These are phyloP conservation scores for Marmota monax DNA, from an alignment of 2,113 vertebrate genomes.

Conservation along the genomic window DNA sequence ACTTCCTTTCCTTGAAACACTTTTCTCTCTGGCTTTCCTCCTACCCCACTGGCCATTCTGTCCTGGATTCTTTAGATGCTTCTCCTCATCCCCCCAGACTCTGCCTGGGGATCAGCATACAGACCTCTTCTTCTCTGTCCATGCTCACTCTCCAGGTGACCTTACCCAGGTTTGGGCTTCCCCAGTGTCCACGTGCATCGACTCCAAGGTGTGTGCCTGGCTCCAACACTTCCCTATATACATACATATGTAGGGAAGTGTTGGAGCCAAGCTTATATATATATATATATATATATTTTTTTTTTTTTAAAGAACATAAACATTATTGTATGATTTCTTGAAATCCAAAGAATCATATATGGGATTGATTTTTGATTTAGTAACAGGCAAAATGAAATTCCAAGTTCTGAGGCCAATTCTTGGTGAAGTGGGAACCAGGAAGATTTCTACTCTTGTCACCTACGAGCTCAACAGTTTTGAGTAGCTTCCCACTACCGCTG, in stretches of 20 bases:
- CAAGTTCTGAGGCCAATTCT: not conserved
- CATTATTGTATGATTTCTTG: not conserved
- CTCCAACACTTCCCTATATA: no score
- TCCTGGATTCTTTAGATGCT: not conserved
- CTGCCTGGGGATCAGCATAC: not conserved
- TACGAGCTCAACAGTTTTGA: not conserved
- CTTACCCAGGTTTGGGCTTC: not conserved
- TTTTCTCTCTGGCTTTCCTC: not conserved
- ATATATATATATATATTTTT: no score
- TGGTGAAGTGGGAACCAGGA: not conserved
- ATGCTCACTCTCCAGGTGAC: not conserved
- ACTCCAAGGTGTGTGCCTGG: not conserved
- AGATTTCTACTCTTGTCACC: not conserved
- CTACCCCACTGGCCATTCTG: not conserved
- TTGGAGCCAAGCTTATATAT: no score
- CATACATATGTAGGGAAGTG: no score
- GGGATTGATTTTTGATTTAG: not conserved
- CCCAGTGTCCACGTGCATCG: not conserved
- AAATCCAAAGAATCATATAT: not conserved
- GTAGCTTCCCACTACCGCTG: not conserved
- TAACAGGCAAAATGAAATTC: not conserved
- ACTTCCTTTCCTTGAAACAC: not conserved
- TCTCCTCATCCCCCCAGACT: not conserved
- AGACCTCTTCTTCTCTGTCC: not conserved
- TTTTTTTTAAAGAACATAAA: not conserved